Percentiles rank a stretch among this genome's conserved stretches.
Conservation (phyloP, 2,113 vertebrate species). For the Callocephalon fimbriatum region DNA sequence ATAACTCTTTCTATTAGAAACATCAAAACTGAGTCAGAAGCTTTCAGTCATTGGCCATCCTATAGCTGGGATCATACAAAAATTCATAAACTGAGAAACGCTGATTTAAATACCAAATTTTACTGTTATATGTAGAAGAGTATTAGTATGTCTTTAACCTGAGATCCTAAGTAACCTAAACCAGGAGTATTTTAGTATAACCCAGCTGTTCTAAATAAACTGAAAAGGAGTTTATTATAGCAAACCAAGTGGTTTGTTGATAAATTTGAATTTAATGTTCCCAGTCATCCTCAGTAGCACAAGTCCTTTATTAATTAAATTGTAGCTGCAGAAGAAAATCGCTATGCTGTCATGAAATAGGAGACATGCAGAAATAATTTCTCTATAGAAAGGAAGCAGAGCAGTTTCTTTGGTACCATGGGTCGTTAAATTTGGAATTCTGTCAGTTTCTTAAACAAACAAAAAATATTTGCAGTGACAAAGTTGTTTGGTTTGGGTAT, state of each 20-base stretch:
- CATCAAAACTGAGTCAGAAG: background rate
- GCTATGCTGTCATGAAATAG: background rate
- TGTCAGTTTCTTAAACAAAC: background rate
- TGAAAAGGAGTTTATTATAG: background rate
- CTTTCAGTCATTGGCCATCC: background rate
- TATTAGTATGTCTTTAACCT: background rate
- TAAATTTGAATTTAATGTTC: background rate
- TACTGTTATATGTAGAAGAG: background rate
- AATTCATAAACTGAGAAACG: background rate
- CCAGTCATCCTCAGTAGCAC: background rate
- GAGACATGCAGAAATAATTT: background rate
- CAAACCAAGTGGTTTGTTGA: background rate
- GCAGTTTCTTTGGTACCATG: background rate
- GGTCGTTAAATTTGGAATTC: background rate
- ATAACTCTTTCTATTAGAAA: background rate
- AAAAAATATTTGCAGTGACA: rapidly evolving
- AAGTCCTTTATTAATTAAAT: background rate
- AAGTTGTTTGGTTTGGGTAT: background rate
- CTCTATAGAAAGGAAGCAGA: background rate
- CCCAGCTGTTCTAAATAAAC: background rate
- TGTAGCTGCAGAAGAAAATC: background rate
- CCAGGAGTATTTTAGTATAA: background rate
- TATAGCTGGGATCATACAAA: background rate
- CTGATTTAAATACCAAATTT: background rate
- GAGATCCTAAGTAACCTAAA: background rate